phyloP scores from a whole-genome alignment of 2,888 invertebrate species.

The Elegia similella region DNA sequence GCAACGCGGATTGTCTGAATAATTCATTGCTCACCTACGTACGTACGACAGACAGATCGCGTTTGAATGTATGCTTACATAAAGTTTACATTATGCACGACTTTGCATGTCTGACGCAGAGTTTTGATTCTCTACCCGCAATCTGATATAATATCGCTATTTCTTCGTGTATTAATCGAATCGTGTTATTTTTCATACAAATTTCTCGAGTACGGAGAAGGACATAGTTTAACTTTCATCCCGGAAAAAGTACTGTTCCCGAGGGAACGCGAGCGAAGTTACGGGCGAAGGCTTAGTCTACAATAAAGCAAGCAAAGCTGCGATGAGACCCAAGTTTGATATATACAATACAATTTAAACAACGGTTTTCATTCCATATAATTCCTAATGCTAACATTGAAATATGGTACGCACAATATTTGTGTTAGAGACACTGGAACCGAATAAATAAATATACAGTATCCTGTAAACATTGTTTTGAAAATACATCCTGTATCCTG shows the following conservation, averaged over 20 bases:
- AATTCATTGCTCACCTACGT: slow-evolving; percentile 55
- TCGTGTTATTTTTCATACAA: too few relatives aligned
- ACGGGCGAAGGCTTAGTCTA: too few relatives aligned
- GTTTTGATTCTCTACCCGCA: slow-evolving; percentile 16
- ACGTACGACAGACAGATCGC: slow-evolving; percentile 45
- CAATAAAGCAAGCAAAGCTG: too few relatives aligned
- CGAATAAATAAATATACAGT: neutral
- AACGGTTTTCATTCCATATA: neutral
- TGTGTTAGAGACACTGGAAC: neutral
- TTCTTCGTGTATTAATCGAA: too few relatives aligned
- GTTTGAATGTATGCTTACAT: slow-evolving; percentile 53
- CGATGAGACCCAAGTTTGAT: too few relatives aligned
- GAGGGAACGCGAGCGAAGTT: too few relatives aligned
- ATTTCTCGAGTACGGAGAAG: too few relatives aligned
- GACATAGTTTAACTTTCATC: too few relatives aligned
- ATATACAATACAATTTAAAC: neutral
- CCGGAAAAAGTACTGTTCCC: too few relatives aligned
- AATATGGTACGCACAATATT: slow-evolving; percentile 1
- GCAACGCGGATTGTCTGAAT: slow-evolving; percentile 47
- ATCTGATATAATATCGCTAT: neutral
- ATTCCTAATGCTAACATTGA: neutral
- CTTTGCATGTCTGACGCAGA: slow-evolving; percentile 43
- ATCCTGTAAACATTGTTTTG: slow-evolving; percentile 9
- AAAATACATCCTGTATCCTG: neutral
- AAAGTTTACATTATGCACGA: slow-evolving; percentile 52